Conservation (phyloP, 1,140 invertebrate genomes). For the Pinna nobilis region DNA sequence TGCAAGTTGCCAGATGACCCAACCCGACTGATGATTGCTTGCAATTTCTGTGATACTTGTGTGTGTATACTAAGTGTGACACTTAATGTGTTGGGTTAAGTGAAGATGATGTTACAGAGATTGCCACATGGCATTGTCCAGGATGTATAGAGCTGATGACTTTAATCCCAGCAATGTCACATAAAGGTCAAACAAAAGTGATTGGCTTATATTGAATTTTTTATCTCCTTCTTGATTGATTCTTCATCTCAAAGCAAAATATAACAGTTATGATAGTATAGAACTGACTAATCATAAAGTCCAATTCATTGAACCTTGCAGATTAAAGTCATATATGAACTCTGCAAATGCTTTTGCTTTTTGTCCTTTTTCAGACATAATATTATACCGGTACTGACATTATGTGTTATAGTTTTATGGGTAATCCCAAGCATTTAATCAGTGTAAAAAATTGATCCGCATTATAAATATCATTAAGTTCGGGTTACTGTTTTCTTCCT, state of each 20-base stretch:
- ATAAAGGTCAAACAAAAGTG: neutral
- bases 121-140: neutral
- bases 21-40: neutral
- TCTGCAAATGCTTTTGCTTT: neutral
- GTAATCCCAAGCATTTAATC: too few relatives aligned
- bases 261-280: too few relatives aligned
- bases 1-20: neutral
- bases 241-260: neutral
- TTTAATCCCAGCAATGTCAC: neutral
- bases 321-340: neutral
- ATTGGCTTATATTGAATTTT: neutral
- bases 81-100: neutral
- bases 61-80: too few relatives aligned
- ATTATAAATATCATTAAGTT: too few relatives aligned
- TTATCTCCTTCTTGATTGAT: neutral
- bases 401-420: too few relatives aligned
- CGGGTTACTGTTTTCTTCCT: too few relatives aligned
- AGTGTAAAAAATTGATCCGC: too few relatives aligned
- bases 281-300: neutral
- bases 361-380: too few relatives aligned
- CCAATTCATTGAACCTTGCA: neutral
- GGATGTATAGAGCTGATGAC: slow-evolving; percentile 11
- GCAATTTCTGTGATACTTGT: slow-evolving; percentile 5
- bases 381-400: too few relatives aligned
- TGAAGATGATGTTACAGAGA: neutral